Conservation (phyloP, 2,888 invertebrate genomes). For the Adelphocoris suturalis region DNA sequence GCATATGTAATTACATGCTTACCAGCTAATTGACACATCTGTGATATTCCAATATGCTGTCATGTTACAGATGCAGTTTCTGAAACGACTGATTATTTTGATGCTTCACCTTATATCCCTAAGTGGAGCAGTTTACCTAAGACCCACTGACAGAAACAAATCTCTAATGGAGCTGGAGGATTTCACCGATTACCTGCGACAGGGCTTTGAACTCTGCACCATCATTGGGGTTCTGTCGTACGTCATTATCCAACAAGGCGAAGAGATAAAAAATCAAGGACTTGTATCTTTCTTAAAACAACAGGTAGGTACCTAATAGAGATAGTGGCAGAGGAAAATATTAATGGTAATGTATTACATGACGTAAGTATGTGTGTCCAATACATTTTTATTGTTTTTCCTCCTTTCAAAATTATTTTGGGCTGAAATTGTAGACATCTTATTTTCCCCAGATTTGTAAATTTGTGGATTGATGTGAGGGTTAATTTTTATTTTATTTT, state of each 20-base stretch:
- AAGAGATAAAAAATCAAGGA: conserved; percentile 97
- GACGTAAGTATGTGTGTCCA: too few species aligned
- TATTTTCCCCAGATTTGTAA: too few species aligned
- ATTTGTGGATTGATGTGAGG: too few species aligned
- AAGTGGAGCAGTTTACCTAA: conserved; percentile 93
- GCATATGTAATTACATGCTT: too few species aligned
- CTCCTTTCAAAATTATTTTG: too few species aligned
- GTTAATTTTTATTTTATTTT: too few species aligned
- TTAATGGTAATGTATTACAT: background rate
- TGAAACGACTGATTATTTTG: conserved; percentile 93
- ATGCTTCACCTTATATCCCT: conserved; percentile 92
- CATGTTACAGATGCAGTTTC: conserved; percentile 88
- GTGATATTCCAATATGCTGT: too few species aligned
- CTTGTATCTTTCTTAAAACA: conserved; percentile 93
- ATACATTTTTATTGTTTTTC: too few species aligned
- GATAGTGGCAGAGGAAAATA: conserved; percentile 2
- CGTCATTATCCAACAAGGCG: conserved; percentile 93
- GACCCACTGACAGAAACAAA: conserved; percentile 85
- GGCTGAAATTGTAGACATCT: too few species aligned
- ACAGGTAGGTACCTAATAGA: conserved; percentile 87
- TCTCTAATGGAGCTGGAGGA: conserved; percentile 81
- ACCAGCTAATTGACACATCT: too few species aligned
- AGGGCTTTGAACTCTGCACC: conserved; percentile 91
- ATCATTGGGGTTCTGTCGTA: conserved; percentile 92
- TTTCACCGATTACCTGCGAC: conserved; percentile 81